phyloP scores from a whole-genome alignment of 2,113 vertebrate genomes.

The Mobula birostris region DNA sequence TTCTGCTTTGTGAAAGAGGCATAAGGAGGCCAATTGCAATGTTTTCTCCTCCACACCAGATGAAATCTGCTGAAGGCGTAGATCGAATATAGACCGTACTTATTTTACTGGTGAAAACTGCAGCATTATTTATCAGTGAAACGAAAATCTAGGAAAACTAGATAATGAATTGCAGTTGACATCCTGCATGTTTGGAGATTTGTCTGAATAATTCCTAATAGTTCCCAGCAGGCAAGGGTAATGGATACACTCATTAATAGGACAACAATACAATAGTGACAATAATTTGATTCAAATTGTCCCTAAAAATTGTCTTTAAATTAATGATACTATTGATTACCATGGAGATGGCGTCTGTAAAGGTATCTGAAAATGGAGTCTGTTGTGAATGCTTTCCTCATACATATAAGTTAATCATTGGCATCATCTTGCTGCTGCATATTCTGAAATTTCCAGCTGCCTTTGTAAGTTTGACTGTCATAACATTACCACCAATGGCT shows the following conservation, averaged over 20 bases:
- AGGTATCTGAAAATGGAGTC: not conserved
- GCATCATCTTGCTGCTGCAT: not conserved
- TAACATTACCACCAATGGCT: not conserved
- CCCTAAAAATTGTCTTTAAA: not conserved
- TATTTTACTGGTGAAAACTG: not conserved
- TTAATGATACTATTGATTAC: not conserved
- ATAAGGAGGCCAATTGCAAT: no score
- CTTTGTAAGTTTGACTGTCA: not conserved
- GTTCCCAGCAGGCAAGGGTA: not conserved
- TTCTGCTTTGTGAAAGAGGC: no score
- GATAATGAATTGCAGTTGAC: not conserved
- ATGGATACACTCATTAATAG: slow-evolving; percentile 14
- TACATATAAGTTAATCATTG: not conserved
- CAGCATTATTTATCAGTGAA: not conserved
- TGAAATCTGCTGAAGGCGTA: no score
- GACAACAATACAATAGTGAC: not conserved
- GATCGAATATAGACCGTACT: not conserved
- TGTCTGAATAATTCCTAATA: not conserved
- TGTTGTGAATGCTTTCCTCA: no score
- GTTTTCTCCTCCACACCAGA: no score
- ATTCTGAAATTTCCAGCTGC: not conserved
- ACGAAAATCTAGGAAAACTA: not conserved
- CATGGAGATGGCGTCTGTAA: not conserved
- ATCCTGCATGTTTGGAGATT: not conserved
- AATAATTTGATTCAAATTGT: not conserved